A percentile compares a stretch with the other conserved stretches of the same genome.
Evolutionary conservation across 2,888 invertebrate species (phyloP).

Genomic region (Orthosia gothica): DNA sequence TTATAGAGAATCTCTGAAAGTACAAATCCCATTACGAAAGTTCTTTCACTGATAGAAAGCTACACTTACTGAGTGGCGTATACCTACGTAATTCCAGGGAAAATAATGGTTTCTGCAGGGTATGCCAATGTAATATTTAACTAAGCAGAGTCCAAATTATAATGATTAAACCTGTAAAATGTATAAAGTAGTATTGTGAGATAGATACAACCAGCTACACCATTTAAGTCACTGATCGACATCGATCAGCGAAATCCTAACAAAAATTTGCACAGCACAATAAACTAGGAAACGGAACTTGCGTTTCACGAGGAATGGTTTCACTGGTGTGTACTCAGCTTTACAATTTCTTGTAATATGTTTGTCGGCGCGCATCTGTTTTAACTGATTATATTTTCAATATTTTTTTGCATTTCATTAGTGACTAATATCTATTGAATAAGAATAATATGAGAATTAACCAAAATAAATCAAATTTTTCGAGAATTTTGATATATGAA

Average conservation of each 20-base stretch:
- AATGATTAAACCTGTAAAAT: too few relatives aligned
- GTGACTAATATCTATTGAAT: not conserved
- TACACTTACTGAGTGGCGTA: too few relatives aligned
- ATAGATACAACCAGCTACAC: too few relatives aligned
- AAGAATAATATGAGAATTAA: not conserved
- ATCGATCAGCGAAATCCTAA: conserved; percentile 40
- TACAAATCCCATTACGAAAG: too few relatives aligned
- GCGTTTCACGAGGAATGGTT: conserved; percentile 60
- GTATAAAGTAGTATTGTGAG: too few relatives aligned
- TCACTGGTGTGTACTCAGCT: conserved; percentile 55
- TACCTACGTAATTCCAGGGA: too few relatives aligned
- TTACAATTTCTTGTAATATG: conserved; percentile 40
- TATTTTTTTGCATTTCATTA: not conserved
- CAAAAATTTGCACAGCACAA: conserved; percentile 72
- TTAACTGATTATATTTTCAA: conserved; percentile 4
- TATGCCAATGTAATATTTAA: not conserved
- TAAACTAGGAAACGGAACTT: conserved; percentile 80
- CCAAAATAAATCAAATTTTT: not conserved
- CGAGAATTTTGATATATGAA: not conserved
- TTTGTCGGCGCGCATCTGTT: conserved; percentile 30
- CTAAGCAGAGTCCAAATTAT: not conserved
- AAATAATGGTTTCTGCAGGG: too few relatives aligned
- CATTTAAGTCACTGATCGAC: too few relatives aligned
- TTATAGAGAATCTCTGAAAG: too few relatives aligned
- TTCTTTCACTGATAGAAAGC: too few relatives aligned